Base-by-base conservation (phyloP, 2,888 invertebrate genomes). In the Bombylius major region DNA sequence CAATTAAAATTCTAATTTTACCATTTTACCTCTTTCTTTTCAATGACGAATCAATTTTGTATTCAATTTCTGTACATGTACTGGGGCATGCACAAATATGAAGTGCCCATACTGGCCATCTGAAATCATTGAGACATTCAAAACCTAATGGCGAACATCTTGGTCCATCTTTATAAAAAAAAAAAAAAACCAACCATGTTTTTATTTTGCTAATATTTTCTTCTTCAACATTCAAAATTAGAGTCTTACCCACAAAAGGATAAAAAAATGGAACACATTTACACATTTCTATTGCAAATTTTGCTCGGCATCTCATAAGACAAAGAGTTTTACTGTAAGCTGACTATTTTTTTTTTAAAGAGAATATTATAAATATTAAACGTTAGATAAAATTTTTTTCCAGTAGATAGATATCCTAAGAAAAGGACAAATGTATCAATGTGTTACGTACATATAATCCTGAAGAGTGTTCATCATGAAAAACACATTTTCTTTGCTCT, bases 211-310 rank as follows among this genome's bases (percentile, higher is more conserved):
- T 23, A 23, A 23, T 23, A 23, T 23, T 23, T 23, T 23, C 23
- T 23, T 23, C 23, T 23, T 23, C 3, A 23, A 23, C 23, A 36
- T 7, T 36, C 1, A 36, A 7, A 0, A 13, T n/a, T n/a, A n/a
- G n/a, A n/a, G n/a, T 14, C 62, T 58, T 56, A 67, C 67, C 66
- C 9, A 72, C 64, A 59, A 70, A 71, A 1, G 67, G 65, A 62
- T 80, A 80, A 64, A 81, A 81, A 59, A 76, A 78, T 4, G 81
- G 81, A 55, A 73, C 75, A 64, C 81, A 81, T 50, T 77, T 77
- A 64, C 81, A 81, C 62, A 76, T 70, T 62, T 76, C 71, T 59
- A 78, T 51, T 0, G 78, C 77, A 63, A 77, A 66, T 47, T 71
- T 64, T 51, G 78, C 76, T 12, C 80, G 71, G 62, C 81, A 81